Conservation (phyloP, 2,888 invertebrate species). For the Euphydryas editha region DNA sequence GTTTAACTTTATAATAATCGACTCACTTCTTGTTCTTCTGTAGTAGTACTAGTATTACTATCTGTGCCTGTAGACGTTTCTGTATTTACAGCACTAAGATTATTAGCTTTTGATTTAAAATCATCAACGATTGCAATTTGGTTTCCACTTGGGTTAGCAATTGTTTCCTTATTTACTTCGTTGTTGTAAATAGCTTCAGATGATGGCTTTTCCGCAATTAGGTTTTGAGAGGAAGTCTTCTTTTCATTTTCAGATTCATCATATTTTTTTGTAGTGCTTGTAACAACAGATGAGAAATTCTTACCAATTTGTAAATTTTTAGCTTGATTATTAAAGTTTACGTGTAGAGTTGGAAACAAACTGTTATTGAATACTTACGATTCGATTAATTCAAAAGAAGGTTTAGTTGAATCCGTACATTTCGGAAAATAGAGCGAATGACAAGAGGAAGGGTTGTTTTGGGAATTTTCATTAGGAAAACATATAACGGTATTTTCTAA, state of each 20-base stretch:
- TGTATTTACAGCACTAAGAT: not conserved
- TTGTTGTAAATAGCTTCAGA: not conserved
- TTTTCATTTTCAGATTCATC: not conserved
- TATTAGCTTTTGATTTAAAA: not conserved
- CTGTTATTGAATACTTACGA: conserved; percentile 18
- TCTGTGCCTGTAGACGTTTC: conserved; percentile 10
- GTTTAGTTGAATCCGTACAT: not conserved
- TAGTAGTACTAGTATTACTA: conserved; percentile 10
- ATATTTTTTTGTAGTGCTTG: not conserved
- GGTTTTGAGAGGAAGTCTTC: not conserved
- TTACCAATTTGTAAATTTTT: too few species aligned
- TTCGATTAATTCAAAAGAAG: conserved; percentile 3
- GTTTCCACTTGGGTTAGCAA: not conserved
- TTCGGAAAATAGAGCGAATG: conserved; percentile 9
- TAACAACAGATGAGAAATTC: too few species aligned
- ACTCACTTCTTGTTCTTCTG: conserved; percentile 9
- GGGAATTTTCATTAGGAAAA: conserved; percentile 6
- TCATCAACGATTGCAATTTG: not conserved
- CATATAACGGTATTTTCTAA: not conserved
- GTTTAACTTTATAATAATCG: not conserved
- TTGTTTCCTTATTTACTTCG: not conserved
- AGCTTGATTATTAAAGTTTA: too few species aligned
- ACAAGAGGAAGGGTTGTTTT: not conserved
- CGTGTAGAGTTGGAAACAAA: not conserved
- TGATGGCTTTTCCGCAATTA: not conserved